Evolutionary conservation across 2,888 invertebrate genomes (phyloP), one percentile per base, ranked within the genome.

Genomic region (Calameuta idolon): DNA sequence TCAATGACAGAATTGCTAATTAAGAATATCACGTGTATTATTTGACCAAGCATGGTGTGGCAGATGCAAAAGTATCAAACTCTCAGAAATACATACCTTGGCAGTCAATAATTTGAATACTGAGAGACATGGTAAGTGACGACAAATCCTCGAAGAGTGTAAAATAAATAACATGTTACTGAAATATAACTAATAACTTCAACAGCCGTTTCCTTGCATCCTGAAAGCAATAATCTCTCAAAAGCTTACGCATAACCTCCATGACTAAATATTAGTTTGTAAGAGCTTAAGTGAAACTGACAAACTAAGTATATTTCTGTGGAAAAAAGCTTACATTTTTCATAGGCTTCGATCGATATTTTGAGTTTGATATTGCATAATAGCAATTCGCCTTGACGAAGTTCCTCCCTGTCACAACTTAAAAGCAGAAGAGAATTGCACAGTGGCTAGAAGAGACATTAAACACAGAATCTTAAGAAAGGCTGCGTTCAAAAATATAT

Each of bases 141-240:
- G 84, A 81, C 85, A 86, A 77, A 87, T 81, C 78, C 83, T 89
- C 75, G 83, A 75, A 34, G 88, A 79, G 76, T 82, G 80, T 73
- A 87, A 78, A 79, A 86, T 79, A 80, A 87, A 87, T 89, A 90
- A 82, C 91, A 91, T 91, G 85, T 83, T 91, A 87, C 76, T 74
- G 55, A 80, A 81, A 75, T 76, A 33, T 75, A 76, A 71, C 34
- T 75, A 68, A 75, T 79, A 77, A 30, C 69, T 68, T 82, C 73
- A 80, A 74, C 82, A 82, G 40, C 79, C 79, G 76, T 79, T 79
- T 73, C 78, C 76, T 78, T 69, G 79, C 85, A 85, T 87, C 82
- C 85, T 85, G 76, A 74, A 83, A 78, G 79, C 34, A 79, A 69
- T 69, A 11, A 34, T 35, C 37, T 23, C 55, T 23, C 55, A 55